phyloP scores from a whole-genome alignment of 2,113 vertebrate species.

The Salminus brasiliensis region DNA sequence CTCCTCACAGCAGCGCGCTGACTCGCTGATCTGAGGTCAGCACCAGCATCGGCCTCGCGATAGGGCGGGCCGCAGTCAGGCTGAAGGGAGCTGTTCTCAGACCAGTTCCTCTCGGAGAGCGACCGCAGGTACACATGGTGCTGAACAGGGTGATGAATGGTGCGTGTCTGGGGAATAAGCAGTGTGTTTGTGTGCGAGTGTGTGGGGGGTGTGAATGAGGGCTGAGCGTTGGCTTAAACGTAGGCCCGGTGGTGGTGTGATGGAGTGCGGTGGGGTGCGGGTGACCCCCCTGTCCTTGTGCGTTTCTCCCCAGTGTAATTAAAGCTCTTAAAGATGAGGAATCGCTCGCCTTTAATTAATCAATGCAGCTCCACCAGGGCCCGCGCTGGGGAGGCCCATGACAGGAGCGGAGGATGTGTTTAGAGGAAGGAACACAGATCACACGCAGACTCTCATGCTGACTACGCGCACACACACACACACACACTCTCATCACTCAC shows the following conservation, averaged over 20 bases:
- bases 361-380: slow-evolving; percentile 57
- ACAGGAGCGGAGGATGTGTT: slow-evolving; percentile 43
- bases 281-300: slow-evolving; percentile 59
- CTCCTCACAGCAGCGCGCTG: not conserved
- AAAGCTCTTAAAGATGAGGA: slow-evolving; percentile 63
- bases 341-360: slow-evolving; percentile 72
- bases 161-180: slow-evolving; percentile 34
- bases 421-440: slow-evolving; percentile 27
- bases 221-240: not conserved
- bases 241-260: slow-evolving; percentile 48
- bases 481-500: not conserved
- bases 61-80: not conserved
- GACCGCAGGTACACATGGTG: slow-evolving; percentile 25
- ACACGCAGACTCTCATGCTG: slow-evolving; percentile 13
- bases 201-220: not conserved
- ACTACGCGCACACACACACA: slow-evolving; percentile 17
- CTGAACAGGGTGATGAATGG: slow-evolving; percentile 33
- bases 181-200: slow-evolving; percentile 3
- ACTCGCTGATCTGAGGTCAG: slow-evolving; percentile 29
- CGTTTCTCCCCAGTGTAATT: slow-evolving; percentile 58
- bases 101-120: not conserved
- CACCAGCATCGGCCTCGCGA: not conserved
- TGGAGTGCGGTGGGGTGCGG: slow-evolving; percentile 49
- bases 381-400: slow-evolving; percentile 22
- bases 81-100: not conserved